These are phyloP conservation scores for Neotragus pygmaeus DNA, from an alignment of 2,113 vertebrate species.

Conservation along the genomic window DNA sequence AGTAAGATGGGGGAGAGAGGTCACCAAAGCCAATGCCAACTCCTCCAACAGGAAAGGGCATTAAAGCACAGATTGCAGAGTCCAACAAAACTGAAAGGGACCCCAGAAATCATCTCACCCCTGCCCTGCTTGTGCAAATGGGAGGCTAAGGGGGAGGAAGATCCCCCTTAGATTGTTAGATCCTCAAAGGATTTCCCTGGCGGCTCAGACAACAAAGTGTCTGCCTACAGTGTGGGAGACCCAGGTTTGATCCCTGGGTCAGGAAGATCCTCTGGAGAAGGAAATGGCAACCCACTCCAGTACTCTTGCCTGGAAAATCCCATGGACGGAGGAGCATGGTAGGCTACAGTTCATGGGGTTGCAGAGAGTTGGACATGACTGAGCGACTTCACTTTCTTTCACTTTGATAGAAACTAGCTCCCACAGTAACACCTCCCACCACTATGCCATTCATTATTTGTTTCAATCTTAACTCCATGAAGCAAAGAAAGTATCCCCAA, in stretches of 20 bases:
- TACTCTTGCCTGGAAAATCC: neutral
- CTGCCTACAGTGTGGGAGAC: neutral
- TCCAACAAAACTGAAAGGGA: neutral
- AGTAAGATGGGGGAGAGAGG: neutral
- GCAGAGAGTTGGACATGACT: neutral
- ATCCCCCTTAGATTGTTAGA: neutral
- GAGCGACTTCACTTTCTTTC: neutral
- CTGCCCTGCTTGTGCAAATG: neutral
- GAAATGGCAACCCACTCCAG: neutral
- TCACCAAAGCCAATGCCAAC: neutral
- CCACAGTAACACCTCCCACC: neutral
- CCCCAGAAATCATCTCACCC: neutral
- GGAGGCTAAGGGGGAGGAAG: neutral
- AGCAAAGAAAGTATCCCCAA: neutral
- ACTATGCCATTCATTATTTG: neutral
- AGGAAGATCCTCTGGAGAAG: neutral
- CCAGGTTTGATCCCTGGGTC: neutral
- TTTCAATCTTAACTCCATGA: conserved; percentile 1
- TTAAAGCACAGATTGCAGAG: neutral
- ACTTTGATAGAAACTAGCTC: neutral
- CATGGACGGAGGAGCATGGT: neutral
- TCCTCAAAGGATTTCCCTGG: neutral
- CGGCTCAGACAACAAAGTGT: neutral
- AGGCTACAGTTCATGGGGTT: neutral
- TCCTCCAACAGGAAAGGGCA: neutral